Evolutionary conservation across 1,140 invertebrate species (phyloP).

Genomic region (Dendrolimus punctatus): DNA sequence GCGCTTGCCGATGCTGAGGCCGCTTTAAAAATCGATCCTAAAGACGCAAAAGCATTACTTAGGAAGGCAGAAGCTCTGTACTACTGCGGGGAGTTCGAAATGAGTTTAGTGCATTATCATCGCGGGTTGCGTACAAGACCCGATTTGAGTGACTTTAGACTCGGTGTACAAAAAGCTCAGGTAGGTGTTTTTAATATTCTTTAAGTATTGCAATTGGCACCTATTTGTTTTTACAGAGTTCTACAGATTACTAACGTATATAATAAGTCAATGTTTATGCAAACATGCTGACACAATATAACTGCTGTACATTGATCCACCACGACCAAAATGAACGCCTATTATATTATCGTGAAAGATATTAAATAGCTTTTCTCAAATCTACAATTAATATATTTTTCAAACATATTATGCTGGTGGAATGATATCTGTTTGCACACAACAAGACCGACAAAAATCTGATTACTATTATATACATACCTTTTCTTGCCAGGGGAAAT

Average conservation of each 20-base stretch:
- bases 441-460: no score
- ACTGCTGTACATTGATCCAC: no score
- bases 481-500: no score
- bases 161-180: slow-evolving; percentile 94
- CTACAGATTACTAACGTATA: not conserved
- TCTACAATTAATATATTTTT: no score
- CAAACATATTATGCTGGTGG: no score
- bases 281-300: no score
- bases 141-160: slow-evolving; percentile 88
- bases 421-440: no score
- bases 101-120: slow-evolving; percentile 93
- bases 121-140: slow-evolving; percentile 87
- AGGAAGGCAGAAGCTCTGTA: slow-evolving; percentile 96
- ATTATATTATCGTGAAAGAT: no score
- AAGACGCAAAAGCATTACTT: slow-evolving; percentile 87
- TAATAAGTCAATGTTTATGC: no score
- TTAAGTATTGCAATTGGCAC: not conserved
- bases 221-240: not conserved
- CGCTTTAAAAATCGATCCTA: slow-evolving; percentile 83
- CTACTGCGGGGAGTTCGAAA: slow-evolving; percentile 93
- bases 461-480: no score
- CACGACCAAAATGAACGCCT: no score
- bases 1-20: slow-evolving; percentile 89
- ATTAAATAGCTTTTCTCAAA: no score
- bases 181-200: slow-evolving; percentile 17